Base-by-base conservation (phyloP, 2,888 invertebrate species). In the Epinotia bilunana region DNA sequence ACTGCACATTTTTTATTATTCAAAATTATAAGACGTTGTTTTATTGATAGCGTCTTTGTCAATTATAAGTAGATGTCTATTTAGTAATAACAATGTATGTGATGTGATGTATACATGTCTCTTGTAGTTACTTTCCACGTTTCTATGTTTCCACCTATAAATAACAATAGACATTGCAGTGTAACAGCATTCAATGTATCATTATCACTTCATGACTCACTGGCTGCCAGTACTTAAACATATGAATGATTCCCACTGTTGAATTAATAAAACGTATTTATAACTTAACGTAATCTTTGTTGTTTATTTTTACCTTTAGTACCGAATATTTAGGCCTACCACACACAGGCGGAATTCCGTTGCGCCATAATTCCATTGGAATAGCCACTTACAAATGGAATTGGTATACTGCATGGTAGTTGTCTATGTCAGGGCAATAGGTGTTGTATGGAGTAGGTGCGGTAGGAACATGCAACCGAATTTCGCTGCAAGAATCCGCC, bases 221-320 rank as follows among this genome's bases (percentile, higher is more conserved):
- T 16, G 53, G 53, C 49, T 69, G 58, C 58, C 43, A 68, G 58
- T 58, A 60, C 33, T 58, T 73, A 73, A 73, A 65, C 72, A 68
- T 39, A 68, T 68, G 23, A 55, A 67, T 55, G 65, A 68, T 67
- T 60, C 55, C 55, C 73, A 60, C 65, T 61, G 67, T 73, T 73
- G 60, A 73, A 73, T 62, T 33, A 73, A 73, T 73, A 65, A 73
- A 73, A 55, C 53, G 55, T 73, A 73, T 68, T 73, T 73, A 73
- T 68, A 61, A 73, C 67, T 13, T 5, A 53, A n/a, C 16, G 49
- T 16, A 49, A n/a, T 53, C 0, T n/a, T n/a, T 33, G 33, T 43
- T 72, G 13, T 65, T 73, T 58, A 23, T 23, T 33, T 63, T 62
- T 12, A n/a, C n/a, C 61, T 43, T 39, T 39, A 39, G 7, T 9